Conservation (phyloP, 2,888 invertebrate genomes). For the Alcis repandata region DNA sequence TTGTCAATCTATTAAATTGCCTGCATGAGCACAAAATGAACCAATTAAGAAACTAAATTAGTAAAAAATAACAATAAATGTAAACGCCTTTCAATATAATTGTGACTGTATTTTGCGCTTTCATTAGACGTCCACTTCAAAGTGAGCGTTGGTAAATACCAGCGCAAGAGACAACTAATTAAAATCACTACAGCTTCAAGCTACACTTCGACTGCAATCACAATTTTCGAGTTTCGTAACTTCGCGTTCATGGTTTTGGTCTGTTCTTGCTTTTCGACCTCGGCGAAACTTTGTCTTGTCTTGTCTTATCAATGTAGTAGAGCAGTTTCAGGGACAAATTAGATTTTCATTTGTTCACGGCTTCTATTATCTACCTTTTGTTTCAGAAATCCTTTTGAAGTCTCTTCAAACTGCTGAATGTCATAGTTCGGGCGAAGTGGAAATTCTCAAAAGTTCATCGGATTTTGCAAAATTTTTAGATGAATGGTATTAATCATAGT, state of each 20-base stretch:
- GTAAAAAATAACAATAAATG: no score
- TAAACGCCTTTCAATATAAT: no score
- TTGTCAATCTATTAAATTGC: no score
- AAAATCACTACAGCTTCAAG: slow-evolving; percentile 35
- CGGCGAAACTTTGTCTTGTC: slow-evolving; percentile 43
- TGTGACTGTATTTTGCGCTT: no score
- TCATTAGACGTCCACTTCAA: no score
- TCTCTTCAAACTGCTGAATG: slow-evolving; percentile 8
- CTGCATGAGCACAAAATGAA: no score
- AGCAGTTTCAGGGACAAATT: slow-evolving; percentile 44
- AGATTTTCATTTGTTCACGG: slow-evolving; percentile 35
- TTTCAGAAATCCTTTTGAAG: slow-evolving; percentile 27
- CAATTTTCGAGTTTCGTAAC: slow-evolving; percentile 41
- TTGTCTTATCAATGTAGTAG: slow-evolving; percentile 46
- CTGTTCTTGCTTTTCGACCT: slow-evolving; percentile 44
- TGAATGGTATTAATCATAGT: no score
- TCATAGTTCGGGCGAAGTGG: not conserved
- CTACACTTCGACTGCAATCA: slow-evolving; percentile 50
- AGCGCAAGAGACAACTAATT: slow-evolving; percentile 13
- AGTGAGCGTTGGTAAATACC: slow-evolving; percentile 5
- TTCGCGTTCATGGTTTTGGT: slow-evolving; percentile 42
- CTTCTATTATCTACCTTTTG: slow-evolving; percentile 31
- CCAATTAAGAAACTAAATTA: no score
- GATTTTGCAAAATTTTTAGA: not conserved
- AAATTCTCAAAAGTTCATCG: not conserved